phyloP scores from a whole-genome alignment of 2,797 vertebrate genomes.

The Knipowitschia caucasica region DNA sequence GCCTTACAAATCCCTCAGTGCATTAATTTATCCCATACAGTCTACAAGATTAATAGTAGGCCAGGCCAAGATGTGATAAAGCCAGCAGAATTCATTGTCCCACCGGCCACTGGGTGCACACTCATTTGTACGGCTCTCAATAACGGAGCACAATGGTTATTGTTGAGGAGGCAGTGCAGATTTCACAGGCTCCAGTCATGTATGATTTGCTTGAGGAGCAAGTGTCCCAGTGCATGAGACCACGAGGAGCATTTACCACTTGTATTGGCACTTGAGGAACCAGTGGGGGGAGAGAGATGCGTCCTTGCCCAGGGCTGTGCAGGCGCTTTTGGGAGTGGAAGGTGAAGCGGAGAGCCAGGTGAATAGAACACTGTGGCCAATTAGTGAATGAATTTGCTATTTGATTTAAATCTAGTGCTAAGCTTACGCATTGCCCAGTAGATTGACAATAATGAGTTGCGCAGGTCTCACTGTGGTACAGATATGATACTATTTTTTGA shows the following conservation, averaged over 20 bases:
- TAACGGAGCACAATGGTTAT: conserved; percentile 45
- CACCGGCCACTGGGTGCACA: conserved; percentile 39
- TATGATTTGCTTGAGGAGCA: conserved; percentile 47
- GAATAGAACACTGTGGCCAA: conserved; percentile 12
- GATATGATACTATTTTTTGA: neutral
- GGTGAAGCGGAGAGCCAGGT: conserved; percentile 2
- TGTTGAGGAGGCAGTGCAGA: conserved; percentile 45
- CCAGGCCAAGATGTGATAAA: conserved; percentile 55
- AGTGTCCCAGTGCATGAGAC: conserved; percentile 25
- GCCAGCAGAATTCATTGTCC: conserved; percentile 57
- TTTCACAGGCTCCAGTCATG: conserved; percentile 23
- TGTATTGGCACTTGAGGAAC: conserved; percentile 15
- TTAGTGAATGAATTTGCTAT: neutral
- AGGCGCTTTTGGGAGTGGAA: conserved; percentile 2
- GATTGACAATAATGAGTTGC: neutral
- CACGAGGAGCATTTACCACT: conserved; percentile 24
- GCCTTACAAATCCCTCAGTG: conserved; percentile 60
- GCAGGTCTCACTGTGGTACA: neutral
- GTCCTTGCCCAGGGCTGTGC: conserved; percentile 8
- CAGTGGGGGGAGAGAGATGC: conserved; percentile 1
- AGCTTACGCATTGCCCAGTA: neutral
- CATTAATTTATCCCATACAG: conserved; percentile 59
- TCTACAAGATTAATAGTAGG: conserved; percentile 65
- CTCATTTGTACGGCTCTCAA: conserved; percentile 58
- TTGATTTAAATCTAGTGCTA: neutral